Percentiles rank a stretch among this genome's conserved stretches.
phyloP scores from a whole-genome alignment of 1,140 invertebrate species.

The Heliconius himera region DNA sequence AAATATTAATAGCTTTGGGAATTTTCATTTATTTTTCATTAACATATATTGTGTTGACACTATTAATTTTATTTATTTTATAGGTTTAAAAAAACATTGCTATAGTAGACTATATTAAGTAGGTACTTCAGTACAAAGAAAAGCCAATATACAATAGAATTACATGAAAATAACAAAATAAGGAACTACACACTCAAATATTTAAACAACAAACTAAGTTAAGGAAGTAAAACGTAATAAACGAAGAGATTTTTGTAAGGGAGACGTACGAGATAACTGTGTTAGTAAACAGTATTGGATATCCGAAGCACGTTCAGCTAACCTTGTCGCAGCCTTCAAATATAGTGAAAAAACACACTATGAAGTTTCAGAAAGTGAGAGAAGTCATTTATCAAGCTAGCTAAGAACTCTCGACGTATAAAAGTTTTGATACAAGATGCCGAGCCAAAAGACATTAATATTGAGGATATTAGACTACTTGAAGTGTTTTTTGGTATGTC shows the following conservation, averaged over 20 bases:
- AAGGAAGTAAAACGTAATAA: slow-evolving; percentile 32
- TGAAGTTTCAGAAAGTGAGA: slow-evolving; percentile 71
- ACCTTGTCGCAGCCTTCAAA: slow-evolving; percentile 54
- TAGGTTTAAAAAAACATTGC: no score
- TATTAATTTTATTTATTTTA: no score
- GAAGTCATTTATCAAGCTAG: slow-evolving; percentile 79
- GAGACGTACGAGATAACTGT: slow-evolving; percentile 47
- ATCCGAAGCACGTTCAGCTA: slow-evolving; percentile 61
- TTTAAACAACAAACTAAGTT: slow-evolving; percentile 18
- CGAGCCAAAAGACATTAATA: slow-evolving; percentile 78
- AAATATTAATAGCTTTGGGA: not conserved
- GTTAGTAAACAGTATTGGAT: slow-evolving; percentile 57
- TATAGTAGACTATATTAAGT: not conserved
- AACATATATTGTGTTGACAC: no score
- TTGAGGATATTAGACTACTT: slow-evolving; percentile 75
- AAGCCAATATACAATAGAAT: not conserved
- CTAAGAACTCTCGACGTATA: slow-evolving; percentile 78
- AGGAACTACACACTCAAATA: slow-evolving; percentile 17
- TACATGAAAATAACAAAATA: not conserved
- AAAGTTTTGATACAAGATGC: slow-evolving; percentile 79
- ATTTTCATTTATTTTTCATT: no score
- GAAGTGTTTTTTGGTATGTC: slow-evolving; percentile 71
- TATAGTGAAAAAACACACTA: slow-evolving; percentile 56
- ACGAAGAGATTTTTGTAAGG: slow-evolving; percentile 52
- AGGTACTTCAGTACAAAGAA: not conserved